Evolutionary conservation across 2,113 vertebrate genomes (phyloP).

Genomic region (Grus americana): DNA sequence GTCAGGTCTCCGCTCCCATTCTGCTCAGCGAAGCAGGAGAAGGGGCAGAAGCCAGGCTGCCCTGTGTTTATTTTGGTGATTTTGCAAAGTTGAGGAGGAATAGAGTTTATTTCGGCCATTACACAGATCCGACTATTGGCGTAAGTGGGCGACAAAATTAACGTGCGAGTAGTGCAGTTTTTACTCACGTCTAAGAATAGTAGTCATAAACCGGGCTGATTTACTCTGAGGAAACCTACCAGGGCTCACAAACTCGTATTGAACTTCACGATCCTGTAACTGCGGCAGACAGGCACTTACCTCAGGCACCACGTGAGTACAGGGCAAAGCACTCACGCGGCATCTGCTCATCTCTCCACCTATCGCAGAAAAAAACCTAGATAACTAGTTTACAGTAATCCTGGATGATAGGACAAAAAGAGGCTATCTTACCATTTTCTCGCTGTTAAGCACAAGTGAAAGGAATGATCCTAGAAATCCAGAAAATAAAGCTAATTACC

Average conservation of each 20-base stretch:
- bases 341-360: background rate
- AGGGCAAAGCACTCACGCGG: background rate
- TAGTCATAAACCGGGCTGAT: background rate
- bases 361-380: background rate
- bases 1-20: background rate
- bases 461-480: constrained; percentile 64
- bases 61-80: background rate
- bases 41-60: background rate
- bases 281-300: background rate
- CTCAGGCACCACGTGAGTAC: background rate
- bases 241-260: background rate
- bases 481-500: background rate
- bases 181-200: background rate
- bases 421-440: constrained; percentile 74
- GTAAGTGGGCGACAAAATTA: background rate
- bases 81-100: background rate
- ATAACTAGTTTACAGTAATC: background rate
- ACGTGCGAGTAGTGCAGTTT: background rate
- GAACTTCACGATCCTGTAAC: background rate
- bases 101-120: background rate
- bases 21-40: background rate
- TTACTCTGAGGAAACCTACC: background rate
- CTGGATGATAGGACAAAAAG: background rate
- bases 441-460: constrained; percentile 71
- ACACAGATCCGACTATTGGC: background rate